phyloP scores from a whole-genome alignment of 2,888 invertebrate species.

The Pandemis corylana region DNA sequence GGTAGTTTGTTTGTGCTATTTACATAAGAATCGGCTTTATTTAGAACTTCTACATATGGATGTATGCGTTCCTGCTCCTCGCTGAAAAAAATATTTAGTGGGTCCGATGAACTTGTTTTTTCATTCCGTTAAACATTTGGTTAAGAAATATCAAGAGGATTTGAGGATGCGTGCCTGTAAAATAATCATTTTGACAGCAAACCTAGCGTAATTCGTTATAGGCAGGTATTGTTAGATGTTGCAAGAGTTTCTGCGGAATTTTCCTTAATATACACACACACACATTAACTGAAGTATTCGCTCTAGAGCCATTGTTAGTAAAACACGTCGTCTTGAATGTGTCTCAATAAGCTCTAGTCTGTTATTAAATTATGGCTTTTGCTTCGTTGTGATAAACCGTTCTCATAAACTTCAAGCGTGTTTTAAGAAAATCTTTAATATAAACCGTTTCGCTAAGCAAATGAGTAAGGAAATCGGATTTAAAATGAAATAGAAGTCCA shows the following conservation, averaged over 20 bases:
- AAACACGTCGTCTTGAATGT: too few relatives aligned
- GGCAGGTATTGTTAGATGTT: too few relatives aligned
- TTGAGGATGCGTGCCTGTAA: too few relatives aligned
- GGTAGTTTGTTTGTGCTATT: not conserved
- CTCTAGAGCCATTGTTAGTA: too few relatives aligned
- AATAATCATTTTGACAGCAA: too few relatives aligned
- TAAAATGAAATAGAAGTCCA: not conserved
- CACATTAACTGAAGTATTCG: too few relatives aligned
- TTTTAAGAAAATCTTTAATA: conserved; percentile 8
- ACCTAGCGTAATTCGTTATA: too few relatives aligned
- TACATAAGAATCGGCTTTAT: not conserved
- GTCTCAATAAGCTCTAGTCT: not conserved
- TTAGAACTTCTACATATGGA: not conserved
- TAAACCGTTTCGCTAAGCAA: conserved; percentile 1
- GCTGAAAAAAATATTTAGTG: not conserved
- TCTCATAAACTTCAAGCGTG: not conserved
- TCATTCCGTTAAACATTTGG: too few relatives aligned
- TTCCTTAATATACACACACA: too few relatives aligned
- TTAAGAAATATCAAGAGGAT: too few relatives aligned
- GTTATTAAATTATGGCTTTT: not conserved
- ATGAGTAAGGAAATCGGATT: not conserved
- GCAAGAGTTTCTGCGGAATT: too few relatives aligned
- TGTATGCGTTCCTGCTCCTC: not conserved
- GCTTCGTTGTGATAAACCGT: conserved; percentile 13
- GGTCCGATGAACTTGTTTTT: not conserved